These are phyloP conservation scores for Melinopterus prodromus DNA, from an alignment of 2,888 invertebrate genomes.

Conservation along the genomic window DNA sequence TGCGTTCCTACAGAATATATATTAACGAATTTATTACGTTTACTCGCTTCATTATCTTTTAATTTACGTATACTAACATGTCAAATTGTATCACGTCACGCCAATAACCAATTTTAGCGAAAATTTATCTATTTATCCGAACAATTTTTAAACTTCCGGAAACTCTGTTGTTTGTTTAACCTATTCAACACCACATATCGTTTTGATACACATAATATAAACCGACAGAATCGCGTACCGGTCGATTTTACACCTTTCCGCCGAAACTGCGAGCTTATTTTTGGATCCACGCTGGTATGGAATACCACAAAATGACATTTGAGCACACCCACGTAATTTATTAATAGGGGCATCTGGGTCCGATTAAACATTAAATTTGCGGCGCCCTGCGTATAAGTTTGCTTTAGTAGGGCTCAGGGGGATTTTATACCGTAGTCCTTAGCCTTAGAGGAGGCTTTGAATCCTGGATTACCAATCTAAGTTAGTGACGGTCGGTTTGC, in stretches of 20 bases:
- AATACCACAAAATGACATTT: background rate
- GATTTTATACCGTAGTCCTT: background rate
- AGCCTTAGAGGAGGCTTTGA: background rate
- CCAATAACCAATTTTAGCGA: background rate
- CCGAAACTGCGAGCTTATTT: background rate
- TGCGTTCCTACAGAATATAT: background rate
- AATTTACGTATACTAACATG: background rate
- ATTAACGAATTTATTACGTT: background rate
- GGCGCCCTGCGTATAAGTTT: background rate
- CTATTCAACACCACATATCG: background rate
- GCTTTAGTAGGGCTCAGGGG: background rate
- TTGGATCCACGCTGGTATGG: background rate
- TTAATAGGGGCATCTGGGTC: background rate
- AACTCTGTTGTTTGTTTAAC: background rate
- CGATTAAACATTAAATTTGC: background rate
- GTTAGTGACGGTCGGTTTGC: background rate
- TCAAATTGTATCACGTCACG: background rate
- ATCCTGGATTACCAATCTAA: constrained; percentile 4
- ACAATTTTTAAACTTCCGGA: constrained; percentile 4
- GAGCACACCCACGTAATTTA: background rate
- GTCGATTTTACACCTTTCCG: background rate
- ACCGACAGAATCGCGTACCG: background rate
- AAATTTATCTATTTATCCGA: background rate
- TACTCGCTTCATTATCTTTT: background rate
- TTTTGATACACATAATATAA: background rate